Base-by-base conservation (phyloP, 2,888 invertebrate genomes). In the Patella caerulea region DNA sequence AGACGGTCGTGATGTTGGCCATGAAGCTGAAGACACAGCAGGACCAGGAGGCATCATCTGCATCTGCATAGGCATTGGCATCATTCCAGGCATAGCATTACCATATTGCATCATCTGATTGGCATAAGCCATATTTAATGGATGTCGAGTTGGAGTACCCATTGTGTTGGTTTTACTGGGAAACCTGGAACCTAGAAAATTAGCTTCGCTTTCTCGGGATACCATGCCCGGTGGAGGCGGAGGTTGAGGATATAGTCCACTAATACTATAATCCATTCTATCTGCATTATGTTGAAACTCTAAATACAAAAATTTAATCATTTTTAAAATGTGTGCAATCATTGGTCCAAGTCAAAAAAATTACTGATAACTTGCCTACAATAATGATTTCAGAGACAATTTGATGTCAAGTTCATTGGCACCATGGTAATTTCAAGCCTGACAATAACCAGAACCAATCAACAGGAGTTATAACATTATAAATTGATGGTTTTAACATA, bases 231-330 rank as follows among this genome's bases (percentile, higher is more conserved):
- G 59, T 4, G 65, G n/a, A 1, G 74, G 34, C 19, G 17, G 14
- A n/a, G 52, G 19, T 55, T 52, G 53, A 2, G 75, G 54, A 29
- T 70, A 71, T 7, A 71, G 14, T 11, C 55, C 55, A 15, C 53
- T 24, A 24, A 75, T 70, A 17, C 71, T 53, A 45, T 54, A 75
- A 15, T 75, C 75, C 34, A 54, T 71, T 70, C 95, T 95, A 83
- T 95, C 95, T 79, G 94, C 92, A 86, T 93, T 93, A 89, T 95
- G 95, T 84, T 95, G 95, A 88, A 95, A 95, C 91, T 95, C 95
- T 94, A 89, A 74, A 71, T 73, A 75, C 75, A 72, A 19, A 65
- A 17, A 70, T 34, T 4, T 9, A 45, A 5, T 45, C 45, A 45
- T 9, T 45, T 4, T 45, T 5, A 34, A 5, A 34, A 34, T 34